These are phyloP conservation scores for Caenorhabditis becei DNA, from an alignment of 2,888 invertebrate genomes.

Conservation along the genomic window DNA sequence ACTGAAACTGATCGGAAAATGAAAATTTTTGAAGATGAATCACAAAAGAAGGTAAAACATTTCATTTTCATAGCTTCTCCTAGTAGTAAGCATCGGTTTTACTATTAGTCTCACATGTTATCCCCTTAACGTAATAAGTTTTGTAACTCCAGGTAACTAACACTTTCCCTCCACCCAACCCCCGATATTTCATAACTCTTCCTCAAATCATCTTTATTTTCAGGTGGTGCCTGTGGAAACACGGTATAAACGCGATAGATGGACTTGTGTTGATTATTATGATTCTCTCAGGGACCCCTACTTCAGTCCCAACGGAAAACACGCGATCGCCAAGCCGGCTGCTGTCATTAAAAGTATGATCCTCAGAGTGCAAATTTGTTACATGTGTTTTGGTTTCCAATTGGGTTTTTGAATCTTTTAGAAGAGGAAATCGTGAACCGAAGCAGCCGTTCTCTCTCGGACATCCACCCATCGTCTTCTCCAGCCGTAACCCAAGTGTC, in stretches of 20 bases:
- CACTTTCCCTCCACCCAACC: neutral
- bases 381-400: conserved; percentile 4
- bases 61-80: neutral
- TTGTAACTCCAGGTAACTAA: neutral
- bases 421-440: conserved; percentile 60
- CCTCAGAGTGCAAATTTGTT: neutral
- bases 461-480: conserved; percentile 54
- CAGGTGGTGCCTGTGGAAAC: conserved; percentile 78
- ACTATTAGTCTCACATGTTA: conserved; percentile 24
- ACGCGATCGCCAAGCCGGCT: conserved; percentile 34
- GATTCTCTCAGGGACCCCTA: conserved; percentile 65
- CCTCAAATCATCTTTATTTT: conserved; percentile 33
- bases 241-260: conserved; percentile 75
- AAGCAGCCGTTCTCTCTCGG: conserved; percentile 52
- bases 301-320: conserved; percentile 55
- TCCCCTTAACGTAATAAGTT: conserved; percentile 8
- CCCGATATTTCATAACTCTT: neutral
- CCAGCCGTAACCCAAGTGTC: conserved; percentile 33
- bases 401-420: conserved; percentile 20
- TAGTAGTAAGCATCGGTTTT: conserved; percentile 7
- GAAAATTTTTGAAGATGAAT: conserved; percentile 52
- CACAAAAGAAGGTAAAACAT: conserved; percentile 41
- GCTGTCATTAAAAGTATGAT: conserved; percentile 56
- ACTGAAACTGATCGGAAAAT: conserved; percentile 50
- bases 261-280: conserved; percentile 76